Evolutionary conservation across 2,113 vertebrate species (phyloP).

Genomic region (Corydoras sp.): DNA sequence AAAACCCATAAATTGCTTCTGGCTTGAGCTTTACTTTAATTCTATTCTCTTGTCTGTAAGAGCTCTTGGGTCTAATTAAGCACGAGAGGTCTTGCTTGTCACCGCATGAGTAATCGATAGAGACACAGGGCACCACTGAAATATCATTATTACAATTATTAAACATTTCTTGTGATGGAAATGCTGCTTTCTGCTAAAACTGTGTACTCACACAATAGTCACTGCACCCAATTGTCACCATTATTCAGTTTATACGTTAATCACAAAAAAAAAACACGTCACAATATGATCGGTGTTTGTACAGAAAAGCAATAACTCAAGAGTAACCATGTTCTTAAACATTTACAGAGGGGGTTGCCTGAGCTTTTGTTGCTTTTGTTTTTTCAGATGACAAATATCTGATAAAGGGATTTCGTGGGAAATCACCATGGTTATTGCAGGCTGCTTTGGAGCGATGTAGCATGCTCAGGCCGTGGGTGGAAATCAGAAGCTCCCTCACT

Average conservation of each 20-base stretch:
- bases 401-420: constrained; percentile 1
- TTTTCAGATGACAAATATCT: constrained; percentile 3
- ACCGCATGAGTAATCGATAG: constrained; percentile 31
- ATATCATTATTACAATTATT: not conserved
- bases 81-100: constrained; percentile 28
- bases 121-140: constrained; percentile 5
- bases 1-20: not conserved
- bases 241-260: not conserved
- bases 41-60: constrained; percentile 3
- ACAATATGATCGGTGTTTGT: not conserved
- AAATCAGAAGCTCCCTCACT: not conserved
- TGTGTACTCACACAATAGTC: not conserved
- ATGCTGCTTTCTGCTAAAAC: not conserved
- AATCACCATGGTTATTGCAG: constrained; percentile 6
- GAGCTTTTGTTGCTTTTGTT: not conserved
- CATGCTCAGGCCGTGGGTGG: not conserved
- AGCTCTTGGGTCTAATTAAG: constrained; percentile 37
- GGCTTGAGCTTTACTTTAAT: not conserved
- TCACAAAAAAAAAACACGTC: not conserved
- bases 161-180: not conserved
- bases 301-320: not conserved
- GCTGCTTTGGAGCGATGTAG: not conserved
- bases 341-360: not conserved
- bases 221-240: not conserved
- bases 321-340: not conserved